phyloP scores from a whole-genome alignment of 2,888 invertebrate species.

The Drosophila melanosoma region DNA sequence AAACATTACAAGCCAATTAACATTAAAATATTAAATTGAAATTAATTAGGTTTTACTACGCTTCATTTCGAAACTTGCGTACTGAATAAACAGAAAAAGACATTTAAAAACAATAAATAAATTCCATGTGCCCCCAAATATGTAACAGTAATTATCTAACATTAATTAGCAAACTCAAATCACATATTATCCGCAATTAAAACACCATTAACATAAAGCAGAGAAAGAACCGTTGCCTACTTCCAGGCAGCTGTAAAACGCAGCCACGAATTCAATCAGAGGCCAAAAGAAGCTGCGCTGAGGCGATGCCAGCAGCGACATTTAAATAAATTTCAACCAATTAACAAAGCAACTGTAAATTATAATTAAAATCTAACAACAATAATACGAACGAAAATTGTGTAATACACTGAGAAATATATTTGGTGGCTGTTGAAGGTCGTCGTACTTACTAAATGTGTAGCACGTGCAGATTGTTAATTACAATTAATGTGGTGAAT shows the following conservation, averaged over 20 bases:
- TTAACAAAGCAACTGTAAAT: slow-evolving; percentile 48
- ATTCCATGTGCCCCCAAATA: neutral
- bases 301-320: neutral
- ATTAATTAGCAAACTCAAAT: slow-evolving; percentile 4
- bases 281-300: slow-evolving; percentile 24
- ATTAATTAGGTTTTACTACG: neutral
- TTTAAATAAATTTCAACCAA: slow-evolving; percentile 32
- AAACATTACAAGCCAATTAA: neutral
- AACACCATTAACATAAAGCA: neutral
- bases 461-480: slow-evolving; percentile 75
- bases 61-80: neutral
- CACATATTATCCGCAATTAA: slow-evolving; percentile 1
- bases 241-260: slow-evolving; percentile 36
- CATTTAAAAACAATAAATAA: neutral
- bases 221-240: slow-evolving; percentile 36
- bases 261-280: neutral
- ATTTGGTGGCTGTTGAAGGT: slow-evolving; percentile 41
- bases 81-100: neutral
- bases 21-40: neutral
- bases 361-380: slow-evolving; percentile 54
- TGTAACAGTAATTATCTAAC: slow-evolving; percentile 1
- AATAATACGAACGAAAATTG: slow-evolving; percentile 20
- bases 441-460: slow-evolving; percentile 39
- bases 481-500: slow-evolving; percentile 61
- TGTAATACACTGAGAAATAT: slow-evolving; percentile 3